Evolutionary conservation across 1,140 invertebrate species (phyloP).

Genomic region (Musca vetustissima): DNA sequence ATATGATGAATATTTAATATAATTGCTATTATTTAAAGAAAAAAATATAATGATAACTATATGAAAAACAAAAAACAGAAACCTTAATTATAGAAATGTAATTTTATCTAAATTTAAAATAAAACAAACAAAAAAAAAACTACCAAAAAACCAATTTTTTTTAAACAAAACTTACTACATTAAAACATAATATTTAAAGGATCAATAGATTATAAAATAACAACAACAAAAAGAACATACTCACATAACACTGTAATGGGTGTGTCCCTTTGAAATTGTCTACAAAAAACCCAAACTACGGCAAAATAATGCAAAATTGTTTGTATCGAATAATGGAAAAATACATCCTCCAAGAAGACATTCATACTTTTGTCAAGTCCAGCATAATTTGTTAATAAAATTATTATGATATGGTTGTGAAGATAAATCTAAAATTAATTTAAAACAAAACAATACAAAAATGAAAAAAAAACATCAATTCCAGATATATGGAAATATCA

Average conservation of each 20-base stretch:
- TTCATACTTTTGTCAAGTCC: neutral
- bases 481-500: too few species aligned
- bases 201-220: slow-evolving; percentile 10
- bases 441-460: too few species aligned
- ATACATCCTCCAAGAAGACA: neutral
- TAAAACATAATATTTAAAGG: slow-evolving; percentile 10
- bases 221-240: neutral
- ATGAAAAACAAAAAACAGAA: slow-evolving; percentile 19
- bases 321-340: neutral
- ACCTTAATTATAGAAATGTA: slow-evolving; percentile 12
- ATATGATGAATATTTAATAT: neutral
- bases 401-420: too few species aligned
- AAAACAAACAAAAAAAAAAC: too few species aligned
- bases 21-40: neutral
- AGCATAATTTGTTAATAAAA: too few species aligned
- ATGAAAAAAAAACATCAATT: too few species aligned
- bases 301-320: neutral
- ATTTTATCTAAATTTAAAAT: neutral
- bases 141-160: too few species aligned
- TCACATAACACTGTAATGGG: neutral
- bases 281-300: neutral
- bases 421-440: too few species aligned
- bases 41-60: neutral
- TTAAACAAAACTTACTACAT: neutral
- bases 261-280: neutral